Base-by-base conservation (phyloP, 2,888 invertebrate genomes). In the Lomographa bimaculata region DNA sequence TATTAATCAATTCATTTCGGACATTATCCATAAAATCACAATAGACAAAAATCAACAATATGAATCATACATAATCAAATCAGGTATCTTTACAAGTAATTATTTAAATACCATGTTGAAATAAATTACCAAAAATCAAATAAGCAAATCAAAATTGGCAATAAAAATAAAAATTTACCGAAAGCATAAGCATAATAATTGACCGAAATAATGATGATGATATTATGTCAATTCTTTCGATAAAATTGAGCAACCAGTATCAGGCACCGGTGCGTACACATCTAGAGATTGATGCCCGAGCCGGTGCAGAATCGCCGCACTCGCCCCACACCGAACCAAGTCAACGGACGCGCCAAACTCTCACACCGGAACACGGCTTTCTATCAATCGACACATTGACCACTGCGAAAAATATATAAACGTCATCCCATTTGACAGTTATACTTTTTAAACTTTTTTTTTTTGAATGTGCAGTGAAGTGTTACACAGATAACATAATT, bases 261-360 rank as follows among this genome's bases (percentile, higher is more conserved):
- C 23, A 11, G 54, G 51, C 61, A 60, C 57, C 65, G 57, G 27
- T 20, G 34, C 19, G 17, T 28, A 16, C 16, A 37, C n/a, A n/a
- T n/a, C n/a, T n/a, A n/a, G n/a, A n/a, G n/a, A n/a, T n/a, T n/a
- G 38, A 49, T 26, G 17, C 26, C 42, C 39, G 39, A 33, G 66
- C 60, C 2, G 14, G 14, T 4, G 4, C 14, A 62, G 49, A 62
- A 59, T 57, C 60, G 60, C 59, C 57, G 68, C 85, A 84, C 75
- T 84, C 74, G 65, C 67, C 63, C 60, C 57, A 60, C 71, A 71
- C 62, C 71, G 41, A 53, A 71, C 74, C 79, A 67, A 72, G 76
- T 67, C 64, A 62, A 48, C 77, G 81, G 79, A 83, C 85, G 84
- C 79, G 71, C 71, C 56, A 67, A 77, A 81, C 78, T 79, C 62